These are phyloP conservation scores for Alethe castanea DNA, from an alignment of 2,113 vertebrate genomes.

Conservation along the genomic window DNA sequence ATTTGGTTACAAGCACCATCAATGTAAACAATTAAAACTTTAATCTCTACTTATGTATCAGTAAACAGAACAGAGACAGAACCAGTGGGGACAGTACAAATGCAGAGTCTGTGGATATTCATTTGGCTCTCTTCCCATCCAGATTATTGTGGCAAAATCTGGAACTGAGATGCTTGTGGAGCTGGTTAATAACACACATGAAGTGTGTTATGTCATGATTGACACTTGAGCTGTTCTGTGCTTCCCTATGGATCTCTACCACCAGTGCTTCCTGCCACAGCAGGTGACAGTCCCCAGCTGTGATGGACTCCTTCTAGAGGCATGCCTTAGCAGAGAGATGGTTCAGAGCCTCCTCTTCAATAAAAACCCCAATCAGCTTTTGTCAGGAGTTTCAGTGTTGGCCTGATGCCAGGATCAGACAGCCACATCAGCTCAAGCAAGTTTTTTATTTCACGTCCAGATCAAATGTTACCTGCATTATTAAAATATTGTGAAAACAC, in stretches of 20 bases:
- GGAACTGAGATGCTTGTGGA: background rate
- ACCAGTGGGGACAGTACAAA: background rate
- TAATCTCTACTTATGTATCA: background rate
- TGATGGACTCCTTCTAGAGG: background rate
- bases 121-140: background rate
- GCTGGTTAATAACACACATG: background rate
- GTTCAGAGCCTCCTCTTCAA: background rate
- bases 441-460: background rate
- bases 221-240: background rate
- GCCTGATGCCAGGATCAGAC: background rate
- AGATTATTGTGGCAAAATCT: background rate
- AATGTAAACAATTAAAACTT: conserved; percentile 26
- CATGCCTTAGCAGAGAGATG: background rate
- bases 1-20: conserved; percentile 16
- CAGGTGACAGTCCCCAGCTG: background rate
- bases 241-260: background rate
- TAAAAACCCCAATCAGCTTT: background rate
- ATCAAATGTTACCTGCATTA: background rate
- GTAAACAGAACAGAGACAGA: background rate
- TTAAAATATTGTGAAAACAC: background rate
- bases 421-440: background rate
- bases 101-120: background rate
- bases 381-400: background rate
- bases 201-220: background rate
- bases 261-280: background rate